Evolutionary conservation across 2,113 vertebrate species (phyloP).

Genomic region (Cephalopholis sonnerati): DNA sequence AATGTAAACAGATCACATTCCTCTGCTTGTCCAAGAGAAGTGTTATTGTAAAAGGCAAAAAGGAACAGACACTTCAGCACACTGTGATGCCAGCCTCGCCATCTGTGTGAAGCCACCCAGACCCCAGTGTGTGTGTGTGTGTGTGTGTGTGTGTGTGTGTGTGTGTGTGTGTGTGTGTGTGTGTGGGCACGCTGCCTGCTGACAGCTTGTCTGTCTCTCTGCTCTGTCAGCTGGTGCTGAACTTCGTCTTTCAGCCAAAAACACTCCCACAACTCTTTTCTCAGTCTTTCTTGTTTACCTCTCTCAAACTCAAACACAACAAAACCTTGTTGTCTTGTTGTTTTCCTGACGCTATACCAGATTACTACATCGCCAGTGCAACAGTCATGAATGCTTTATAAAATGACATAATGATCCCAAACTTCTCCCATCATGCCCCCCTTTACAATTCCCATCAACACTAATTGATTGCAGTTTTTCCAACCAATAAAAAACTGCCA

Average conservation of each 20-base stretch:
- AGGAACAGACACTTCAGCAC: constrained; percentile 39
- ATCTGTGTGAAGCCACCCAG: constrained; percentile 46
- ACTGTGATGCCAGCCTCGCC: constrained; percentile 39
- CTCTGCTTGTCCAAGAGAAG: constrained; percentile 20
- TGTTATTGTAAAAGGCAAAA: constrained; percentile 27
- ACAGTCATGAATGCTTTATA: too few relatives aligned
- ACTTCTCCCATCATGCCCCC: too few relatives aligned
- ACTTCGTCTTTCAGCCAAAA: constrained; percentile 36
- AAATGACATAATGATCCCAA: too few relatives aligned
- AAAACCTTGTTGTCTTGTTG: neutral
- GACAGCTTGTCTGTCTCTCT: constrained; percentile 58
- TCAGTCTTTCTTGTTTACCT: neutral
- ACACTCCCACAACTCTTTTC: constrained; percentile 32
- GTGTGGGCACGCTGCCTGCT: constrained; percentile 42
- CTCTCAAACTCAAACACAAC: neutral
- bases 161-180: constrained; percentile 26
- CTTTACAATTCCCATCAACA: too few relatives aligned
- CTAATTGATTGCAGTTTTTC: too few relatives aligned
- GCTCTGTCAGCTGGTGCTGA: constrained; percentile 59
- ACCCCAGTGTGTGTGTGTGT: constrained; percentile 21
- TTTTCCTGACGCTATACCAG: too few relatives aligned
- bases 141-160: constrained; percentile 24
- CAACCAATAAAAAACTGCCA: too few relatives aligned
- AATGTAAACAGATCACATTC: constrained; percentile 41
- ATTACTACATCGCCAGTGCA: too few relatives aligned